Conservation (phyloP, 1,140 invertebrate genomes). For the Phymorhynchus buccinoides region DNA sequence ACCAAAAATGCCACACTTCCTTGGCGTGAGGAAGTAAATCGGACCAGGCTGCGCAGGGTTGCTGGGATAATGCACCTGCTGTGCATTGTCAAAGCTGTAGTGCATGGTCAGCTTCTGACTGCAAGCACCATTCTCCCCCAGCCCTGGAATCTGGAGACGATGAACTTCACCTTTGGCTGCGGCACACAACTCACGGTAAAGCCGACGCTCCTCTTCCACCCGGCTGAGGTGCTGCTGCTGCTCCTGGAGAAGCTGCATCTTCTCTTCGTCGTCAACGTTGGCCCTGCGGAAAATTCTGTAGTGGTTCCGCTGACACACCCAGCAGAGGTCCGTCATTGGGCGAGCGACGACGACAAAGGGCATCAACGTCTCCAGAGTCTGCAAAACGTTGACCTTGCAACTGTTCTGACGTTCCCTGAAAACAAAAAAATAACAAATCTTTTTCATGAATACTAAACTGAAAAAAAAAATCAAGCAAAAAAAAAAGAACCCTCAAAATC, state of each 20-base stretch:
- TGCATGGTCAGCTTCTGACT: slow-evolving; percentile 43
- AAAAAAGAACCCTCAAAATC: too few relatives aligned
- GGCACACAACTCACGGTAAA: not conserved
- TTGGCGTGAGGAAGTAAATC: slow-evolving; percentile 37
- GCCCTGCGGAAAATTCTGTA: slow-evolving; percentile 34
- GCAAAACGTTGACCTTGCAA: too few relatives aligned
- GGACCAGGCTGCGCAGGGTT: slow-evolving; percentile 20
- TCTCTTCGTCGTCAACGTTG: slow-evolving; percentile 11
- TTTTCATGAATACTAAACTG: too few relatives aligned
- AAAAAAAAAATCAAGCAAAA: too few relatives aligned
- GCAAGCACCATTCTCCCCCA: not conserved
- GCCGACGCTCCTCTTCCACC: slow-evolving; percentile 34
- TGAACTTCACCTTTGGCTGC: not conserved
- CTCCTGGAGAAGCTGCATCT: not conserved
- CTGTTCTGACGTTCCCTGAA: too few relatives aligned
- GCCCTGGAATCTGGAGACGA: not conserved
- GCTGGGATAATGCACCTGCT: slow-evolving; percentile 32
- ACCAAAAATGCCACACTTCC: not conserved
- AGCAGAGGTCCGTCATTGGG: slow-evolving; percentile 53
- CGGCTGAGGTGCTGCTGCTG: slow-evolving; percentile 6
- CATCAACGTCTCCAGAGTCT: too few relatives aligned
- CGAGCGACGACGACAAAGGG: too few relatives aligned
- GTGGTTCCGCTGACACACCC: slow-evolving; percentile 50
- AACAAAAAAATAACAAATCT: too few relatives aligned
- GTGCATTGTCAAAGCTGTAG: slow-evolving; percentile 60